Conservation (phyloP, 2,113 vertebrate genomes). For the Prolemur simus region DNA sequence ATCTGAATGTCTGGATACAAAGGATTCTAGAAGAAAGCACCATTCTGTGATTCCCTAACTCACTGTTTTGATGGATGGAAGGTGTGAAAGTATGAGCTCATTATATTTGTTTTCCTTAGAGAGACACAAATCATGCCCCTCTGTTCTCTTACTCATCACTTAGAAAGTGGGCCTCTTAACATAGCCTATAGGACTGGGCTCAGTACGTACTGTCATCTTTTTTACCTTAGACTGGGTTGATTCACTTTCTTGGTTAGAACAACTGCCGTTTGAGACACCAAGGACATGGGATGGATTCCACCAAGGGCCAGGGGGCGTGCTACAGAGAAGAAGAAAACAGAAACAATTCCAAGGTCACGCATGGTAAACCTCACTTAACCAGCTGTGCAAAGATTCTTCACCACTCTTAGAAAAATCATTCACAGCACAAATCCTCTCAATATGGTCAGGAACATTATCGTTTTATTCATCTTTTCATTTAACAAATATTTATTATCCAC, state of each 20-base stretch:
- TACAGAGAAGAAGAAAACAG: background rate
- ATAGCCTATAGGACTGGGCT: background rate
- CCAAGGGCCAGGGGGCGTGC: background rate
- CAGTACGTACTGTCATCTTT: background rate
- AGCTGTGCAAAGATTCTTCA: background rate
- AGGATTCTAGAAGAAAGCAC: slow-evolving; percentile 30
- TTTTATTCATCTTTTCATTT: background rate
- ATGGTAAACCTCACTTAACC: background rate
- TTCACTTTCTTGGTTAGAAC: background rate
- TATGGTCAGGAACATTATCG: background rate
- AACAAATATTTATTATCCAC: background rate
- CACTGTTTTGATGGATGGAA: slow-evolving; percentile 35
- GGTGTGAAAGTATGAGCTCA: slow-evolving; percentile 52
- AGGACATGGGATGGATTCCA: background rate
- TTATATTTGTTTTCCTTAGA: slow-evolving; percentile 50
- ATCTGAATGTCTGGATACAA: slow-evolving; percentile 46
- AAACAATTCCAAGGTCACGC: background rate
- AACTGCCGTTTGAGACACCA: background rate
- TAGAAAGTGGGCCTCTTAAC: background rate
- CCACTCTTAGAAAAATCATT: background rate
- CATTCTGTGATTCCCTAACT: background rate
- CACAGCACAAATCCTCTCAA: background rate
- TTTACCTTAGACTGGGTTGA: background rate
- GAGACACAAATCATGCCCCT: background rate
- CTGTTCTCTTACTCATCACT: background rate